Conservation (phyloP, 2,888 invertebrate species). For the Nesidiocoris tenuis region DNA sequence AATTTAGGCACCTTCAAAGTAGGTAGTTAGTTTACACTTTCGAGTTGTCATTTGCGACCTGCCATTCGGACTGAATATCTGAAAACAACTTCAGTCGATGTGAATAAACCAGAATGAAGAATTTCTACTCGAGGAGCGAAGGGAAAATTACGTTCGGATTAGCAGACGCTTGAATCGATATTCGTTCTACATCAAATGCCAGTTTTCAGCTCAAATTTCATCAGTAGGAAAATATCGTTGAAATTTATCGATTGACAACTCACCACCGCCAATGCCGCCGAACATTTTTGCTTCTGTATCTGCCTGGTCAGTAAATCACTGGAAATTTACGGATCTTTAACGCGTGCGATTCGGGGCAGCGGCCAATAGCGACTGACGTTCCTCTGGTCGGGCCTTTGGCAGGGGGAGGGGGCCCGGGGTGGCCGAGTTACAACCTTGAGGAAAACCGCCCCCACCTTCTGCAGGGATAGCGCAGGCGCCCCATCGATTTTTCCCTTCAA, state of each 20-base stretch:
- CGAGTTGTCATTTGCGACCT: too few relatives aligned
- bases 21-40: too few relatives aligned
- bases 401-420: background rate
- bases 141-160: too few relatives aligned
- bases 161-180: too few relatives aligned
- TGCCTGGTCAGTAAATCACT: constrained; percentile 23
- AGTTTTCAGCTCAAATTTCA: too few relatives aligned
- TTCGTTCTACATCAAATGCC: too few relatives aligned
- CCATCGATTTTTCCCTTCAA: constrained; percentile 24
- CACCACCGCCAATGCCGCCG: constrained; percentile 40
- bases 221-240: background rate
- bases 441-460: background rate
- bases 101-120: too few relatives aligned
- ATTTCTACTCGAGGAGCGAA: too few relatives aligned
- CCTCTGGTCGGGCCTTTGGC: background rate
- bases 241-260: constrained; percentile 11
- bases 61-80: too few relatives aligned
- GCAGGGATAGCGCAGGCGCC: constrained; percentile 16
- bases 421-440: constrained; percentile 30
- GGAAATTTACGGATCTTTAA: constrained; percentile 17
- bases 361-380: background rate
- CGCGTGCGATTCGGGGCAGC: background rate
- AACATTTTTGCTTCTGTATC: constrained; percentile 23
- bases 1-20: too few relatives aligned
- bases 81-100: too few relatives aligned